Percentiles rank a stretch among this genome's conserved stretches.
Conservation (phyloP, 2,888 invertebrate genomes). For the Ectobius pallidus region DNA sequence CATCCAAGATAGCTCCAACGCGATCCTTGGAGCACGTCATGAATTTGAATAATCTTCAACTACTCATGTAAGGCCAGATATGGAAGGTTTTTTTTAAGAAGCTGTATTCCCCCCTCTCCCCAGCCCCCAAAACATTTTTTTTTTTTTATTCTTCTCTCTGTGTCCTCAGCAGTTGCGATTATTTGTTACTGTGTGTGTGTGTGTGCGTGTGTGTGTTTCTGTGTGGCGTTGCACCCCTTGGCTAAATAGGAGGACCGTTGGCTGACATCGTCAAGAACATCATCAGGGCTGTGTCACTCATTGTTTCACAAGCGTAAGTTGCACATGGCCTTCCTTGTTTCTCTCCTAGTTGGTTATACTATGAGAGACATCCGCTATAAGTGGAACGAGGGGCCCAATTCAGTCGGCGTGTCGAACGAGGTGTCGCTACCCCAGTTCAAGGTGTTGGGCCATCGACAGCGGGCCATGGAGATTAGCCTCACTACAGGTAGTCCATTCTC, state of each 20-base stretch:
- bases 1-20: too few species aligned
- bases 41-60: too few species aligned
- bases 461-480: slow-evolving; percentile 94
- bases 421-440: slow-evolving; percentile 98
- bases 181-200: slow-evolving; percentile 1
- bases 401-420: slow-evolving; percentile 94
- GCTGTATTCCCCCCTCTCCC: neutral
- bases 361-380: slow-evolving; percentile 97
- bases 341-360: slow-evolving; percentile 89
- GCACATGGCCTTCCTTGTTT: slow-evolving; percentile 34
- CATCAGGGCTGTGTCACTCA: slow-evolving; percentile 20
- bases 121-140: neutral
- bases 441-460: slow-evolving; percentile 95
- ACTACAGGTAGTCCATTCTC: slow-evolving; percentile 80
- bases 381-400: slow-evolving; percentile 95
- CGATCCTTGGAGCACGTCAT: too few species aligned
- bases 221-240: slow-evolving; percentile 4
- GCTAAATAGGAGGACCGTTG: slow-evolving; percentile 5
- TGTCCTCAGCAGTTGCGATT: slow-evolving; percentile 25
- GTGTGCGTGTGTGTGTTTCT: slow-evolving; percentile 23
- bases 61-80: neutral
- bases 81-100: too few species aligned
- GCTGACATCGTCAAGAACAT: neutral
- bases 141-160: neutral
- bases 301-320: slow-evolving; percentile 23